These are phyloP conservation scores for Sturnira hondurensis DNA, from an alignment of 2,113 vertebrate genomes.

Conservation along the genomic window DNA sequence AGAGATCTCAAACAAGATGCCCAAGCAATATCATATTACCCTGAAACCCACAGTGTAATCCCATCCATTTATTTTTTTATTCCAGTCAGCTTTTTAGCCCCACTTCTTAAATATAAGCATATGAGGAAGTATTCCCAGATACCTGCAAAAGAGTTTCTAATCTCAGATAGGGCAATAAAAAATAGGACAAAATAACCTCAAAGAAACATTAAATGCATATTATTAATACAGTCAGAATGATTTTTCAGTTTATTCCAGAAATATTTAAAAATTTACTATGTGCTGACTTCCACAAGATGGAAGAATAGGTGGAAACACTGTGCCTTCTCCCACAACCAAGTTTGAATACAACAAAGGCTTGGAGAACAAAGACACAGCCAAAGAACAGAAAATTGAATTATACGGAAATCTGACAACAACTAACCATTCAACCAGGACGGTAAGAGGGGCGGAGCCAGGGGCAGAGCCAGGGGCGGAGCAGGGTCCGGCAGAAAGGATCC, in stretches of 20 bases:
- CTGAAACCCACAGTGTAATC: not conserved
- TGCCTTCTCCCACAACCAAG: too few species aligned
- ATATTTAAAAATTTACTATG: not conserved
- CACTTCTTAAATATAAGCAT: slow-evolving; percentile 39
- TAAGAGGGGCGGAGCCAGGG: too few species aligned
- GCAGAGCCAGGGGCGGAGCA: too few species aligned
- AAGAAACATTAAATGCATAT: slow-evolving; percentile 21
- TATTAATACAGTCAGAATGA: slow-evolving; percentile 1
- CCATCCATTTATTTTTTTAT: not conserved
- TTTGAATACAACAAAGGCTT: too few species aligned
- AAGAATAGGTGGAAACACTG: too few species aligned
- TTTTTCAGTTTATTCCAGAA: not conserved
- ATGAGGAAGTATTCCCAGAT: not conserved
- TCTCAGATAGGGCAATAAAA: not conserved
- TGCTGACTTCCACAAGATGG: too few species aligned
- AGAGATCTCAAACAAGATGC: not conserved
- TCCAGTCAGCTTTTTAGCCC: not conserved
- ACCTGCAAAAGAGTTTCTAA: slow-evolving; percentile 15
- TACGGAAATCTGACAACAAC: too few species aligned
- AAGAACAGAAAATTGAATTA: too few species aligned
- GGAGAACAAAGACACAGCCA: too few species aligned
- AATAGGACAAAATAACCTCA: not conserved
- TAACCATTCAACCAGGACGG: too few species aligned
- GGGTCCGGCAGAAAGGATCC: too few species aligned
- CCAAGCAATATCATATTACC: not conserved